These are phyloP conservation scores for Alligator mississippiensis DNA, from an alignment of 2,113 vertebrate genomes.

Conservation along the genomic window DNA sequence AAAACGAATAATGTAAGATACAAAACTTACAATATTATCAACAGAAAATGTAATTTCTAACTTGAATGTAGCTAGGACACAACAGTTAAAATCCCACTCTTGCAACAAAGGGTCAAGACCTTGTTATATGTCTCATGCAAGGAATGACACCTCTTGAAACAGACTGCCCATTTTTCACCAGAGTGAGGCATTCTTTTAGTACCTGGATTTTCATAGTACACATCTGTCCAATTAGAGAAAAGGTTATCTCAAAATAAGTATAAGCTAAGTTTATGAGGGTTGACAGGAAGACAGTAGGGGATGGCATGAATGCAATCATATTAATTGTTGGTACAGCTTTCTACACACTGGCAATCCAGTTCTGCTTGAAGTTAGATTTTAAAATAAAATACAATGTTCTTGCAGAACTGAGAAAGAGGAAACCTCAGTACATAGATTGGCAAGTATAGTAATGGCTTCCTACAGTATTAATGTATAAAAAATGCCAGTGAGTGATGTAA, in stretches of 20 bases:
- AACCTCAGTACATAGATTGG: not conserved
- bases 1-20: not conserved
- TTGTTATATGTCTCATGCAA: not conserved
- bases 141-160: not conserved
- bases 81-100: not conserved
- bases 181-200: not conserved
- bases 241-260: conserved; percentile 37
- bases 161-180: not conserved
- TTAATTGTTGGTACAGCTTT: conserved; percentile 28
- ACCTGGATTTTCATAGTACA: not conserved
- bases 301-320: not conserved
- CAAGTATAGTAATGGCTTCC: not conserved
- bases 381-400: not conserved
- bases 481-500: not conserved
- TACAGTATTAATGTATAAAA: not conserved
- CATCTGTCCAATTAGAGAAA: conserved; percentile 40
- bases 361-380: conserved; percentile 20
- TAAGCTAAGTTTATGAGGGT: not conserved
- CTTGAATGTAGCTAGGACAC: not conserved
- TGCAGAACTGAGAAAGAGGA: not conserved
- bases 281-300: conserved; percentile 25
- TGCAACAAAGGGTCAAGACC: not conserved
- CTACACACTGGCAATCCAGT: not conserved
- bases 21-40: not conserved
- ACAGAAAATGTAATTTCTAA: not conserved